Conservation (phyloP, 2,113 vertebrate genomes). For the Junco hyemalis region DNA sequence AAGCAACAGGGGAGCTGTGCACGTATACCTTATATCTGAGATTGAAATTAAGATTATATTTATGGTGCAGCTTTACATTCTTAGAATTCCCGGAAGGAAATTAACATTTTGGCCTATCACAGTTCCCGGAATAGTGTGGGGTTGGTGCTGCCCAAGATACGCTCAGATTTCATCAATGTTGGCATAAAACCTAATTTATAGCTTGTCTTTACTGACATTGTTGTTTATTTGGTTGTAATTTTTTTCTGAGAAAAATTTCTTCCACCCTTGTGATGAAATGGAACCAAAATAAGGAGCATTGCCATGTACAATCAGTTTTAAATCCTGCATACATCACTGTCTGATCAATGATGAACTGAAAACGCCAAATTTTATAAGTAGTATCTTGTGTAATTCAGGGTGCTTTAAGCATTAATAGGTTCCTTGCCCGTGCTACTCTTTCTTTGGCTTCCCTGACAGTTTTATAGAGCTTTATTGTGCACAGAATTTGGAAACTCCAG, state of each 20-base stretch:
- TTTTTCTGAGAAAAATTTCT: not conserved
- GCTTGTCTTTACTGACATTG: not conserved
- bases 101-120: not conserved
- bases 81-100: not conserved
- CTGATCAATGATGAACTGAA: constrained; percentile 25
- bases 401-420: not conserved
- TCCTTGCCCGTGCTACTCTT: not conserved
- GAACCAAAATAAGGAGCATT: not conserved
- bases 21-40: not conserved
- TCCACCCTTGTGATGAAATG: not conserved
- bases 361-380: not conserved
- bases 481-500: constrained; percentile 10
- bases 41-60: not conserved
- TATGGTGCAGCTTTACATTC: not conserved
- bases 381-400: not conserved
- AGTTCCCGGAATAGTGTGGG: not conserved
- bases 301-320: not conserved
- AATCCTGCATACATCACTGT: not conserved
- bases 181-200: not conserved
- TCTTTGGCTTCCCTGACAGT: not conserved
- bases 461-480: not conserved
- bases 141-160: not conserved
- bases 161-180: not conserved
- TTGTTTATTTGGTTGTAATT: not conserved
- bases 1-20: not conserved